phyloP scores from a whole-genome alignment of 2,888 invertebrate species.

The Cheilosia urbana region DNA sequence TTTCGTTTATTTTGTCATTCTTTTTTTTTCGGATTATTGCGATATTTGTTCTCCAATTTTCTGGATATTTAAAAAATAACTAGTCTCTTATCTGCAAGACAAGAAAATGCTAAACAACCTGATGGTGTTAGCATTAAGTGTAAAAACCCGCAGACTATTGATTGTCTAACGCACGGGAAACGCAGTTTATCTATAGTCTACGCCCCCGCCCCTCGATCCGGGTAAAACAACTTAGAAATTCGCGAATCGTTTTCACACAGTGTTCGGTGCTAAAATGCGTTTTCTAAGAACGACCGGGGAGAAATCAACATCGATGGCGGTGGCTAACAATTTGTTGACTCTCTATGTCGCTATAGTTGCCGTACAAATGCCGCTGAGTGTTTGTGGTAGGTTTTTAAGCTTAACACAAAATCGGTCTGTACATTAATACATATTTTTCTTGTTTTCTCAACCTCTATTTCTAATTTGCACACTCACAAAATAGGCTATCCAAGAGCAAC shows the following conservation, averaged over 20 bases:
- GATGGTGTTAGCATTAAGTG: conserved; percentile 40
- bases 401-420: neutral
- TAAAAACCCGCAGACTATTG: conserved; percentile 62
- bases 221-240: conserved; percentile 16
- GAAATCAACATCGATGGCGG: conserved; percentile 19
- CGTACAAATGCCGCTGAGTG: conserved; percentile 55
- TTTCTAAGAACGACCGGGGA: conserved; percentile 15
- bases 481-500: conserved; percentile 65
- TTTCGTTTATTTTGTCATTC: conserved; percentile 3
- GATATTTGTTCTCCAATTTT: neutral
- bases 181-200: conserved; percentile 49
- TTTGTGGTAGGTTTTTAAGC: conserved; percentile 54
- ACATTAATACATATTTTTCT: neutral
- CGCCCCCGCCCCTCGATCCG: conserved; percentile 37
- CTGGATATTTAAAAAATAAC: neutral
- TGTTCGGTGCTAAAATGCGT: conserved; percentile 43
- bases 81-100: neutral
- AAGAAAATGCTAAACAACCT: conserved; percentile 55
- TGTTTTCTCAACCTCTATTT: neutral
- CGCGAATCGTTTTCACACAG: conserved; percentile 19
- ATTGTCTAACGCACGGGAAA: conserved; percentile 58
- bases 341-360: conserved; percentile 60
- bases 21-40: neutral
- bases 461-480: conserved; percentile 17
- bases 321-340: conserved; percentile 46